Evolutionary conservation across 2,888 invertebrate genomes (phyloP).

Genomic region (Cantharis flavilabris): DNA sequence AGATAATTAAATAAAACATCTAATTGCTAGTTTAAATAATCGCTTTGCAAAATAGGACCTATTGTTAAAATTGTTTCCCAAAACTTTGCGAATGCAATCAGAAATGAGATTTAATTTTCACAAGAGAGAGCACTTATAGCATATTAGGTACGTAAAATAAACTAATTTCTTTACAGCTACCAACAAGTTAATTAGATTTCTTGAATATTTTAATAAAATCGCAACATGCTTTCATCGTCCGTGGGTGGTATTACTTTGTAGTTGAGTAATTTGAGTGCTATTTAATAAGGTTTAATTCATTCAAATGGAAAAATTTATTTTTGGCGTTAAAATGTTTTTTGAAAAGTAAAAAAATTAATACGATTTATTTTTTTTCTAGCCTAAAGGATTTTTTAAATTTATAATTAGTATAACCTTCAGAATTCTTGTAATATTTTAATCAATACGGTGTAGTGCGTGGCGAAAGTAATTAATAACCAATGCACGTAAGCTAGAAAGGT

Average conservation of each 20-base stretch:
- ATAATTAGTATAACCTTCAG: background rate
- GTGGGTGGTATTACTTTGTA: background rate
- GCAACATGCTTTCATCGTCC: background rate
- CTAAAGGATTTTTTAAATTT: background rate
- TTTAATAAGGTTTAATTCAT: background rate
- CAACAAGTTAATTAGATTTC: slow-evolving; percentile 4
- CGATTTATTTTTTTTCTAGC: background rate
- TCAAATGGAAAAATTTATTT: background rate
- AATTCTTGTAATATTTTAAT: background rate
- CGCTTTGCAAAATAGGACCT: background rate
- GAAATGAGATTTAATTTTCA: background rate
- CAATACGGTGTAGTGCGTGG: background rate
- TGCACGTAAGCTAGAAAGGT: background rate
- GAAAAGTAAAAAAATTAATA: background rate
- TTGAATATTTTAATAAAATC: slow-evolving; percentile 5
- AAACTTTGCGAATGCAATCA: slow-evolving; percentile 1
- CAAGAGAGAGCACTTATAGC: background rate
- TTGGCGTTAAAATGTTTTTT: background rate
- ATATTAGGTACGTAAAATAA: background rate
- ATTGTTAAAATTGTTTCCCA: background rate
- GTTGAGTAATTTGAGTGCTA: background rate
- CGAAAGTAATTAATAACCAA: slow-evolving; percentile 3
- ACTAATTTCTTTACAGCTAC: background rate
- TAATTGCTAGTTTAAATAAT: background rate
- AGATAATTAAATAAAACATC: slow-evolving; percentile 1